Evolutionary conservation across 2,113 vertebrate genomes (phyloP).

Genomic region (Brienomyrus brachyistius): DNA sequence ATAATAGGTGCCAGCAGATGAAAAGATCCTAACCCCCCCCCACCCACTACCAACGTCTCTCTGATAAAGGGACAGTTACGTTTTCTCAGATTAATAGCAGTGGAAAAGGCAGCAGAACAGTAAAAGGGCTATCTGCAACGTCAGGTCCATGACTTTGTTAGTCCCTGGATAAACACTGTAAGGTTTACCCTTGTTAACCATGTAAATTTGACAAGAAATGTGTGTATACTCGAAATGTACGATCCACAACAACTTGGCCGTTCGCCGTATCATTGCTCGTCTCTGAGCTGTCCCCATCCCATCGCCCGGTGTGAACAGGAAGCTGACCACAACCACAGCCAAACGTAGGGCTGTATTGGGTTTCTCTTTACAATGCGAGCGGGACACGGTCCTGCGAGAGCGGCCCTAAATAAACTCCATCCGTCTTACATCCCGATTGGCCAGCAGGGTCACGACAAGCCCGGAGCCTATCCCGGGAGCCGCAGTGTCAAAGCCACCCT

Average conservation of each 20-base stretch:
- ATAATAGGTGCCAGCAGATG: conserved; percentile 36
- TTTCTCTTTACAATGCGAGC: background rate
- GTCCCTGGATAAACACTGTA: background rate
- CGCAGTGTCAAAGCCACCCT: background rate
- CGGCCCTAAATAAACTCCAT: background rate
- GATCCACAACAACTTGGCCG: background rate
- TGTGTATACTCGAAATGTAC: background rate
- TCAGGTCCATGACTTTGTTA: background rate
- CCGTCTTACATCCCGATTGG: background rate
- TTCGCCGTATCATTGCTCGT: background rate
- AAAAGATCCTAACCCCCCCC: background rate
- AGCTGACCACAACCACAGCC: background rate
- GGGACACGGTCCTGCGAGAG: background rate
- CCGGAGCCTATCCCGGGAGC: background rate
- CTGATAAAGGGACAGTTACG: conserved; percentile 4
- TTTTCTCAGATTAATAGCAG: background rate
- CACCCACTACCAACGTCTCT: background rate
- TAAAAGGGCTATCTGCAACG: background rate
- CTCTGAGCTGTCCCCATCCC: background rate
- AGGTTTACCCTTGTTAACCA: background rate
- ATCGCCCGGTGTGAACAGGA: background rate
- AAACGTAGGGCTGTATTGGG: background rate
- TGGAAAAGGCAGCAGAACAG: background rate
- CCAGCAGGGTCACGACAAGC: background rate
- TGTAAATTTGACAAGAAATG: background rate